Percentiles rank a stretch among this genome's conserved stretches.
Evolutionary conservation across 2,888 invertebrate species (phyloP).

Genomic region (Cephus pygmeus): DNA sequence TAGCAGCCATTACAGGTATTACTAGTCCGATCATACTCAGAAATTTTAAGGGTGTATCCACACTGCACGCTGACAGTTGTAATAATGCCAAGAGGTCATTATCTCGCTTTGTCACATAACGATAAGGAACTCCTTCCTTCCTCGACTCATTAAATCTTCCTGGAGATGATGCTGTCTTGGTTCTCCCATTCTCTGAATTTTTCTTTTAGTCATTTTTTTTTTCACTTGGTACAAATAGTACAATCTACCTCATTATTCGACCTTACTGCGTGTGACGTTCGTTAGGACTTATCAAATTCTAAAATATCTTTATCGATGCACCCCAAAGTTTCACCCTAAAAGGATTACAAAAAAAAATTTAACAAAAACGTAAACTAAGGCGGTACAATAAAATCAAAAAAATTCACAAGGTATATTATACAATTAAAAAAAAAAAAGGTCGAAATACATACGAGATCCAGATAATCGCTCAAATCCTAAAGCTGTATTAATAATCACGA

Average conservation of each 20-base stretch:
- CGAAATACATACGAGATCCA: background rate
- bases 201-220: background rate
- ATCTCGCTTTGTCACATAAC: background rate
- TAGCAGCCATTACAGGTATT: conserved; percentile 5
- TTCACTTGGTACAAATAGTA: background rate
- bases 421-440: background rate
- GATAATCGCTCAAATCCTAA: background rate
- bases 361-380: background rate
- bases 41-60: background rate
- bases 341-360: background rate
- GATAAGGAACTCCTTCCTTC: background rate
- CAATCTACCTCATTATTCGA: background rate
- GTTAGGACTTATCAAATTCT: background rate
- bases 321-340: background rate
- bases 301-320: background rate
- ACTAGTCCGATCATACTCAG: background rate
- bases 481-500: background rate
- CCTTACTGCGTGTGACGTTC: background rate
- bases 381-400: background rate
- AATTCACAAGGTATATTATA: background rate
- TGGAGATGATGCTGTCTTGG: background rate
- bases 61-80: background rate
- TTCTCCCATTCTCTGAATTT: background rate
- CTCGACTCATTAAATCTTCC: background rate
- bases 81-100: background rate